Base-by-base conservation (phyloP, 2,113 vertebrate genomes). In the Copsychus sechellarum region DNA sequence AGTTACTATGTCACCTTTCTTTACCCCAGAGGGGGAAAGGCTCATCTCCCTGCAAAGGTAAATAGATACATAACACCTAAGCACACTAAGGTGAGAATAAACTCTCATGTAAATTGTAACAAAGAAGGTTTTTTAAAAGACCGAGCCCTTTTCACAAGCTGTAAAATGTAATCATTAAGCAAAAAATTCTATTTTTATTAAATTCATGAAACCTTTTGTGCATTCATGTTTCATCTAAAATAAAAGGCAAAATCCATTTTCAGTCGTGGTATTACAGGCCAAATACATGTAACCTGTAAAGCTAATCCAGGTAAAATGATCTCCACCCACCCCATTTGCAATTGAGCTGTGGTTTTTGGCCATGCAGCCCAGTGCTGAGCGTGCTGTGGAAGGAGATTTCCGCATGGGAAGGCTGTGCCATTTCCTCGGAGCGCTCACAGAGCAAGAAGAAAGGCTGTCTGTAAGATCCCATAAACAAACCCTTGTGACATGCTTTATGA, bases 381-480 rank as follows among this genome's bases (percentile, higher is more conserved):
- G 38, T 16, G 58, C 89, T 76, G 45, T 7, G 67, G 77, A 76
- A 78, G 77, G 61, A 79, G 73, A 69, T 81, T 96, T 96, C 90
- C 18, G 5, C 76, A 38, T 18, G 60, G 84, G 85, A 95, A 91
- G 88, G 81, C 91, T 3, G 2, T 45, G 80, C 90, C 86, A 48
- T 91, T 97, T 97, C 94, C 96, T 96, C 45, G 0, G 62, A 95
- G 80, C 79, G 12, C 65, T 94, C 64, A 60, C 21, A 89, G 79
- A 53, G 50, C 57, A 73, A 88, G 93, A 91, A 85, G 81, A 94
- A 93, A 97, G 73, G 57, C 62, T 90, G 62, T 54, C 65, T 60
- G 54, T 34, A 79, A 81, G 90, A 60, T 64, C 82, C 61, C 77
- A 92, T 67, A 95, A 97, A 95, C 87, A 94, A 93, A 86, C 73